phyloP scores from a whole-genome alignment of 1,140 invertebrate species.

The Eriocheir sinensis region DNA sequence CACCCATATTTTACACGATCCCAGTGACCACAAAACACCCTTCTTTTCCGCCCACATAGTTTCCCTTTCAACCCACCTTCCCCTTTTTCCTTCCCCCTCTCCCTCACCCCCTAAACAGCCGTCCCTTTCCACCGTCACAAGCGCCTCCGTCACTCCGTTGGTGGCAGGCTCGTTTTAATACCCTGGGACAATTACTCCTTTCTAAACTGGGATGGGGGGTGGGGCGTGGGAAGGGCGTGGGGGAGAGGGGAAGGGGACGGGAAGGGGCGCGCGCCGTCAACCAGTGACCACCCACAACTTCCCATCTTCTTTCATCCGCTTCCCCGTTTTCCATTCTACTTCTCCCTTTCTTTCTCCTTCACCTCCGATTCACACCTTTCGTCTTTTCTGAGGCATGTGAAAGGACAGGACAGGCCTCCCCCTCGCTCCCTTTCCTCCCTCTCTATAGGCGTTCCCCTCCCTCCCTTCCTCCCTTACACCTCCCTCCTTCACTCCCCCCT shows the following conservation, averaged over 20 bases:
- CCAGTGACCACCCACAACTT: neutral
- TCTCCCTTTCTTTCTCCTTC: conserved; percentile 16
- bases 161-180: neutral
- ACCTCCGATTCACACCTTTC: conserved; percentile 32
- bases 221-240: neutral
- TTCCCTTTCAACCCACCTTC: no score
- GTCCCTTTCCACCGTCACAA: neutral
- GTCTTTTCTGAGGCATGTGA: conserved; percentile 24
- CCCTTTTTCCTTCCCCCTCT: neutral
- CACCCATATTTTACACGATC: neutral
- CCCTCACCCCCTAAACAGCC: neutral
- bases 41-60: neutral
- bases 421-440: neutral
- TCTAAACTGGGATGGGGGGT: neutral
- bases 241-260: neutral
- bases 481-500: neutral
- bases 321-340: neutral
- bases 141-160: neutral
- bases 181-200: neutral
- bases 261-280: neutral
- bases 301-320: neutral
- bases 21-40: neutral
- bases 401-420: neutral
- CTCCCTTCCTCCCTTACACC: neutral
- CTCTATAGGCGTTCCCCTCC: no score